These are phyloP conservation scores for Amblyjoppa fuscipennis DNA, from an alignment of 2,888 invertebrate species.

Conservation along the genomic window DNA sequence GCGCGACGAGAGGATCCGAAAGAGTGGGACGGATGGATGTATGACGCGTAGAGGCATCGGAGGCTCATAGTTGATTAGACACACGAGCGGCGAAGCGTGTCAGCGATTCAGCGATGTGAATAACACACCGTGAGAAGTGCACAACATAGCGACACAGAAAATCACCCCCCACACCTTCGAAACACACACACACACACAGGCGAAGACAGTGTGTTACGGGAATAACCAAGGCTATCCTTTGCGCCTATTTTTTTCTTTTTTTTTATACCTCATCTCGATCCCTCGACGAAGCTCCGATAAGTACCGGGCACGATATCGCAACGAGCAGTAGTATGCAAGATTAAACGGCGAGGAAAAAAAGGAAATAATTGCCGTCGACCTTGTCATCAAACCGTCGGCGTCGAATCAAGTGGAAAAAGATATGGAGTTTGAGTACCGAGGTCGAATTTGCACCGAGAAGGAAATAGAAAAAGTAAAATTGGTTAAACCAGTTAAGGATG, in stretches of 20 bases:
- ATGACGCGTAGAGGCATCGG: conserved; percentile 62
- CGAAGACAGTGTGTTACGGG: conserved; percentile 60
- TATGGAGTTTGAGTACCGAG: neutral
- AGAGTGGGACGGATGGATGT: conserved; percentile 60
- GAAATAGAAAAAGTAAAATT: neutral
- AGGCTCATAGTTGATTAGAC: conserved; percentile 80
- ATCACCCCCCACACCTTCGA: conserved; percentile 13
- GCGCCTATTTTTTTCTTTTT: conserved; percentile 55
- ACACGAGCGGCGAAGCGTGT: conserved; percentile 78
- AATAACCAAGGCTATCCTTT: conserved; percentile 71
- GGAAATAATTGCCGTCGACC: conserved; percentile 45
- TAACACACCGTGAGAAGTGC: conserved; percentile 66
- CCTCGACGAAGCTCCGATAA: conserved; percentile 27
- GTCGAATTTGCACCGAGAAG: neutral
- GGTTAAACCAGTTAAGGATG: too few relatives aligned
- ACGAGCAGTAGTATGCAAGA: conserved; percentile 23
- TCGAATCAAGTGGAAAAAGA: neutral
- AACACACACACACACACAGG: conserved; percentile 8
- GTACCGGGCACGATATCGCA: conserved; percentile 22
- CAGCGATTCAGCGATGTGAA: conserved; percentile 79
- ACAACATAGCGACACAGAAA: conserved; percentile 50
- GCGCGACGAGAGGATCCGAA: conserved; percentile 39
- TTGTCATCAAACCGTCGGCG: conserved; percentile 51
- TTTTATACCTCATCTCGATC: conserved; percentile 29
- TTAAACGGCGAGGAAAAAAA: conserved; percentile 27